These are phyloP conservation scores for Sitodiplosis mosellana DNA, from an alignment of 1,140 invertebrate genomes.

Conservation along the genomic window DNA sequence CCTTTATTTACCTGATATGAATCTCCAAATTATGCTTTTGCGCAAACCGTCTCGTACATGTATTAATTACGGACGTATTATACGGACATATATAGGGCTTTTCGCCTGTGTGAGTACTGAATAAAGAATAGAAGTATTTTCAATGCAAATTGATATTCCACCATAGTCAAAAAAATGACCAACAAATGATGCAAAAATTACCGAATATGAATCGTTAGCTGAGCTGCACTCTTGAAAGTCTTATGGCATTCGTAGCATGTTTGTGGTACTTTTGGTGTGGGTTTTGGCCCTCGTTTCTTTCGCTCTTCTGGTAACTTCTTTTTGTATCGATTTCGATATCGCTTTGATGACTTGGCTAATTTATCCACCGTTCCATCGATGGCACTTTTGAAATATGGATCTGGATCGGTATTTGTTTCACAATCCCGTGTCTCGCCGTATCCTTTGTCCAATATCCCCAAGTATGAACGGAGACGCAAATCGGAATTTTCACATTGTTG, in stretches of 20 bases:
- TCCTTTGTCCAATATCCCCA: slow-evolving; percentile 26
- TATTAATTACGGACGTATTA: slow-evolving; percentile 32
- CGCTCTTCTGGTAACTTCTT: slow-evolving; percentile 34
- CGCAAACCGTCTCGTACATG: slow-evolving; percentile 58
- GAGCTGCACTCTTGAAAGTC: slow-evolving; percentile 36
- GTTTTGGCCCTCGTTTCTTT: slow-evolving; percentile 35
- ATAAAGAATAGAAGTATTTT: slow-evolving; percentile 1
- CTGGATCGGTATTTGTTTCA: slow-evolving; percentile 18
- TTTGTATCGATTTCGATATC: slow-evolving; percentile 26
- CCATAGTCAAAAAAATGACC: not conserved
- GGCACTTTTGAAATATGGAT: not conserved
- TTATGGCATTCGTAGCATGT: slow-evolving; percentile 35
- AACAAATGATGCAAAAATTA: not conserved
- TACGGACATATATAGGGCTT: slow-evolving; percentile 39
- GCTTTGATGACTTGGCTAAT: slow-evolving; percentile 5
- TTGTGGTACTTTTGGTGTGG: slow-evolving; percentile 32
- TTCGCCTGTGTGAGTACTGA: slow-evolving; percentile 38
- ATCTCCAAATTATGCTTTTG: slow-evolving; percentile 76
- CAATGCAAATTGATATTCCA: not conserved
- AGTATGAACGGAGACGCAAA: slow-evolving; percentile 36
- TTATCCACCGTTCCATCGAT: too few species aligned
- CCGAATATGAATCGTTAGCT: slow-evolving; percentile 35
- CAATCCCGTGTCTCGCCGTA: slow-evolving; percentile 12
- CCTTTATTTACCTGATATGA: too few species aligned
- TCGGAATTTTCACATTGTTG: slow-evolving; percentile 43